Evolutionary conservation across 2,113 vertebrate species (phyloP).

Genomic region (Ardeotis arabs): DNA sequence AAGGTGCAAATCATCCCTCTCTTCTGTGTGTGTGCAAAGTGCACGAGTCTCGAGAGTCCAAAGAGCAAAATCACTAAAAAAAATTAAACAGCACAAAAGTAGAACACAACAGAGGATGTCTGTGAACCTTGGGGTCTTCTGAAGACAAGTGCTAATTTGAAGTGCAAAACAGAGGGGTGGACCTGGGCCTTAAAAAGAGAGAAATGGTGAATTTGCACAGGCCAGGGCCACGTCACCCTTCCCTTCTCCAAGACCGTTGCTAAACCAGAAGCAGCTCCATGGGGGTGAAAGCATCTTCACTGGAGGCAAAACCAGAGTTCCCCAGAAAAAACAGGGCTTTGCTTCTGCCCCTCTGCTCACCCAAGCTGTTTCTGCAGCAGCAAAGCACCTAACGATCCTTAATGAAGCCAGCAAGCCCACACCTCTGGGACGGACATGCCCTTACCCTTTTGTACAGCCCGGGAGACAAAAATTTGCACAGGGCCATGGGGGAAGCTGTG

Average conservation of each 20-base stretch:
- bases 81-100: neutral
- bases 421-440: neutral
- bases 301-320: neutral
- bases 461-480: neutral
- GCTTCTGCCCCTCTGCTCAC: neutral
- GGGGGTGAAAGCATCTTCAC: neutral
- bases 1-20: neutral
- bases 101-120: neutral
- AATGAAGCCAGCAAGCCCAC: neutral
- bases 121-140: neutral
- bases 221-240: neutral
- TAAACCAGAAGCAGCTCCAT: neutral
- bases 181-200: neutral
- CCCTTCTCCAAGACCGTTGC: neutral
- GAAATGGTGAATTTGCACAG: neutral
- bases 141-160: neutral
- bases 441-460: neutral
- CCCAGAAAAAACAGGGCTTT: neutral
- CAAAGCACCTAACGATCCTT: neutral
- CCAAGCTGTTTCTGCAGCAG: neutral
- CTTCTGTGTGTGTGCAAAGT: neutral
- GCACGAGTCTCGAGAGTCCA: neutral
- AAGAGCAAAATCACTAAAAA: neutral
- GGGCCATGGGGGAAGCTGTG: neutral
- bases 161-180: neutral